Conservation (phyloP, 2,888 invertebrate genomes). For the Strigamia crassipes region DNA sequence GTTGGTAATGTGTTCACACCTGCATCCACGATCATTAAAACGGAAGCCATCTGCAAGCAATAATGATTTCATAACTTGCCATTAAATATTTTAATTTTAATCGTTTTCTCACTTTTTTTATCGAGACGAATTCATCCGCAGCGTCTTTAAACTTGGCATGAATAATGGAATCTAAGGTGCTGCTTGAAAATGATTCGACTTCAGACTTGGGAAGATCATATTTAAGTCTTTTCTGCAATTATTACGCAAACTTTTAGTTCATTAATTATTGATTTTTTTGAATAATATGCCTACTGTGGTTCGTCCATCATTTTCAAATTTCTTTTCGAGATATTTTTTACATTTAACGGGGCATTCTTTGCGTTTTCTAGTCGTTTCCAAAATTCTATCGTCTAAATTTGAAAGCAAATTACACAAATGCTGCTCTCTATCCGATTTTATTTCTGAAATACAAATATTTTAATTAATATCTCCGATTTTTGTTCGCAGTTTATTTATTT, state of each 20-base stretch:
- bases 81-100: background rate
- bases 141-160: background rate
- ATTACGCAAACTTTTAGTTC: background rate
- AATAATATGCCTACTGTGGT: background rate
- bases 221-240: background rate
- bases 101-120: background rate
- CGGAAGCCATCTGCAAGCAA: background rate
- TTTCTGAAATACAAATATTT: background rate
- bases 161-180: background rate
- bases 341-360: background rate
- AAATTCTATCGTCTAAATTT: background rate
- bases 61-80: background rate
- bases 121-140: background rate
- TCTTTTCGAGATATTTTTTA: background rate
- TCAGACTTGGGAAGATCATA: background rate
- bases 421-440: background rate
- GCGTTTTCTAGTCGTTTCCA: background rate
- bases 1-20: background rate
- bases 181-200: background rate
- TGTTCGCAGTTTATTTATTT: background rate
- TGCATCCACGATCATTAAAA: background rate
- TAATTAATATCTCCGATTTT: background rate
- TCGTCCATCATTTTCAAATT: background rate
- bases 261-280: background rate
- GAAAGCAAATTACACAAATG: background rate